Evolutionary conservation across 2,113 vertebrate species (phyloP).

Genomic region (Sporophila hypoxantha): DNA sequence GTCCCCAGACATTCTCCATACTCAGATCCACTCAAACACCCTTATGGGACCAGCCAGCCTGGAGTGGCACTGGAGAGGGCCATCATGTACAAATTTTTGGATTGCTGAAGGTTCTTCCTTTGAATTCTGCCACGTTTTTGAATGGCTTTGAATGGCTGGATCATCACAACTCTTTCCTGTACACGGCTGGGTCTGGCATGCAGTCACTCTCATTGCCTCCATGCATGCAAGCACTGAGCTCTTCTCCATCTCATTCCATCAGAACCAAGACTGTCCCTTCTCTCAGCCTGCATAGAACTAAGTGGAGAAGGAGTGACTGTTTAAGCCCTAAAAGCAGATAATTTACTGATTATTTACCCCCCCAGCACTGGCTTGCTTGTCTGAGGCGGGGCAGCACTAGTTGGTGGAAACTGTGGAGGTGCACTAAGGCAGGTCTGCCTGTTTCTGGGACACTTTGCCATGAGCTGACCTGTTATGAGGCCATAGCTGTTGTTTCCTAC

Average conservation of each 20-base stretch:
- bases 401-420: not conserved
- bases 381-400: not conserved
- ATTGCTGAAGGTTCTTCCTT: not conserved
- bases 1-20: too few species aligned
- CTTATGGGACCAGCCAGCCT: not conserved
- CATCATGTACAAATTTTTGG: not conserved
- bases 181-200: not conserved
- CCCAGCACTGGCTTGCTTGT: not conserved
- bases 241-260: not conserved
- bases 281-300: not conserved
- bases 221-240: rapidly evolving
- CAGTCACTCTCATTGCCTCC: not conserved
- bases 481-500: not conserved
- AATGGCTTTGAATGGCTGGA: not conserved
- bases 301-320: not conserved
- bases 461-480: not conserved
- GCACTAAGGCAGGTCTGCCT: not conserved
- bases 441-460: not conserved
- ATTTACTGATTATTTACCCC: not conserved
- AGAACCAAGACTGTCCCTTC: not conserved
- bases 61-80: not conserved
- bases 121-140: not conserved
- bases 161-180: not conserved
- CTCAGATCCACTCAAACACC: not conserved
- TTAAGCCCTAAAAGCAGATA: not conserved